Conservation (phyloP, 2,888 invertebrate species). For the Limnephilus marmoratus region DNA sequence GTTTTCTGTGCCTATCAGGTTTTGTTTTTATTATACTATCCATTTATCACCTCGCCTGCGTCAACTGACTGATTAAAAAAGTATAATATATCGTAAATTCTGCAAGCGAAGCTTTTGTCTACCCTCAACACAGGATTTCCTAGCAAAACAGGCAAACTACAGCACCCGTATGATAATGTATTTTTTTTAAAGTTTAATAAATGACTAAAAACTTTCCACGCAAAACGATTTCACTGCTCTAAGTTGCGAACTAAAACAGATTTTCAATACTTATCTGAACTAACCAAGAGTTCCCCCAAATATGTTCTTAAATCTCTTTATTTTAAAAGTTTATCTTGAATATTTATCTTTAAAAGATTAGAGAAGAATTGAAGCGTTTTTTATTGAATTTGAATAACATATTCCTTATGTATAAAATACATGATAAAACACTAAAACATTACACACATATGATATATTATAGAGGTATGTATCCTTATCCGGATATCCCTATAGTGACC, state of each 20-base stretch:
- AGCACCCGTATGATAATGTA: too few species aligned
- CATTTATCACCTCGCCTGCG: not conserved
- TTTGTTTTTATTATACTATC: not conserved
- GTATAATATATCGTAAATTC: not conserved
- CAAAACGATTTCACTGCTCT: not conserved
- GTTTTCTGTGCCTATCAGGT: not conserved
- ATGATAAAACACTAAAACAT: too few species aligned
- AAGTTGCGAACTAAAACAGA: not conserved
- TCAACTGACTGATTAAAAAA: too few species aligned
- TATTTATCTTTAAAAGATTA: not conserved
- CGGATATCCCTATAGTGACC: too few species aligned
- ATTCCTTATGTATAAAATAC: too few species aligned
- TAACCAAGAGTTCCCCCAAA: not conserved
- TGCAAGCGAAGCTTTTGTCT: not conserved
- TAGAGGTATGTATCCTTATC: too few species aligned
- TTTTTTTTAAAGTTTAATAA: too few species aligned
- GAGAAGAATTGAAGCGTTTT: not conserved
- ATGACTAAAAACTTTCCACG: too few species aligned
- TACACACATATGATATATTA: too few species aligned
- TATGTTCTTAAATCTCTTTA: not conserved
- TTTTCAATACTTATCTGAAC: not conserved
- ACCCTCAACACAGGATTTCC: too few species aligned
- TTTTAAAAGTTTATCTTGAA: not conserved
- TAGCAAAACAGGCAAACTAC: too few species aligned
- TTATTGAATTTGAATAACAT: not conserved